These are phyloP conservation scores for Alexandromys fortis DNA, from an alignment of 2,113 vertebrate genomes.

Conservation along the genomic window DNA sequence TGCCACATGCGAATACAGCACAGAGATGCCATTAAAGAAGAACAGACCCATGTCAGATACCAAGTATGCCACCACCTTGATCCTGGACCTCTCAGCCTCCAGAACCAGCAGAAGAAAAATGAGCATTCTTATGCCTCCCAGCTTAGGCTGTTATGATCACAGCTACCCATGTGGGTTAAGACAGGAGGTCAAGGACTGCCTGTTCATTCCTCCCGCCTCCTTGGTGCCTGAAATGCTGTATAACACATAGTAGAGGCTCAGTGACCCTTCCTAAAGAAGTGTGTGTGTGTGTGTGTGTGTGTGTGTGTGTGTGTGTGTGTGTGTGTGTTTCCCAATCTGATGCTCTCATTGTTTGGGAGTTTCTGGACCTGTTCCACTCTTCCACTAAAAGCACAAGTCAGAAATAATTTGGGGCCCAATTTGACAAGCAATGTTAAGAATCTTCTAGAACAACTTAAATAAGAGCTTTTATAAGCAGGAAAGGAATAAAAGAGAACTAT, in stretches of 20 bases:
- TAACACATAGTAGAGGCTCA: background rate
- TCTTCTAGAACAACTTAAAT: slow-evolving; percentile 52
- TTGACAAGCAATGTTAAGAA: slow-evolving; percentile 66
- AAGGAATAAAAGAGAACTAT: background rate
- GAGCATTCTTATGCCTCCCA: background rate
- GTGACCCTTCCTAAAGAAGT: background rate
- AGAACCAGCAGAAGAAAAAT: background rate
- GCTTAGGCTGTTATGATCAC: background rate
- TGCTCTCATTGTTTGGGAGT: slow-evolving; percentile 23
- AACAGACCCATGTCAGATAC: background rate
- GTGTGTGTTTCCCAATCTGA: background rate
- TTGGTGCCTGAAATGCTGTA: background rate
- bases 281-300: background rate
- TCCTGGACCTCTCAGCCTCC: background rate
- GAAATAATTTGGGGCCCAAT: slow-evolving; percentile 34
- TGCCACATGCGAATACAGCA: background rate
- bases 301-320: background rate
- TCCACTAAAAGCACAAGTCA: slow-evolving; percentile 53
- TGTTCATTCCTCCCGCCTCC: background rate
- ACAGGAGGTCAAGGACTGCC: background rate
- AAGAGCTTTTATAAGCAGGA: slow-evolving; percentile 8
- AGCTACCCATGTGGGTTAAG: background rate
- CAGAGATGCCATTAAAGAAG: background rate
- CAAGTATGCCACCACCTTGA: background rate
- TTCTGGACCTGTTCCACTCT: slow-evolving; percentile 30